phyloP scores from a whole-genome alignment of 2,888 invertebrate genomes.

The Folsomia manolachei region DNA sequence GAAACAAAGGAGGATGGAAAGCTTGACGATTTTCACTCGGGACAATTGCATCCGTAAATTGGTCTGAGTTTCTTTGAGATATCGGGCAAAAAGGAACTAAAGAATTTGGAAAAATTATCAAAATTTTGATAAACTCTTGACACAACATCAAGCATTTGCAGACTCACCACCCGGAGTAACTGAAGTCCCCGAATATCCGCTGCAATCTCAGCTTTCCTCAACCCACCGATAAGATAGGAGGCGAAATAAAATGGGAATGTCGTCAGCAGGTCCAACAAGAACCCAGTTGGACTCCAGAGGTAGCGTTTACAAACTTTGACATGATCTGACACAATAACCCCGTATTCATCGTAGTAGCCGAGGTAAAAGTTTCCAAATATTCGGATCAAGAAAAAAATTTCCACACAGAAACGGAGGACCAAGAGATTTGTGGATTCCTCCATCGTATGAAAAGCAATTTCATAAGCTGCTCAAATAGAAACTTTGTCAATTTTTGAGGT shows the following conservation, averaged over 20 bases:
- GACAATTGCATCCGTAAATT: constrained; percentile 42
- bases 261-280: constrained; percentile 38
- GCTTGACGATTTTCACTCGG: constrained; percentile 40
- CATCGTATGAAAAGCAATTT: constrained; percentile 36
- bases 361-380: constrained; percentile 46
- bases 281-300: constrained; percentile 27
- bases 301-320: constrained; percentile 33
- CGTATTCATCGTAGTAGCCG: constrained; percentile 37
- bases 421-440: background rate
- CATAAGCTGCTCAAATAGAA: constrained; percentile 33
- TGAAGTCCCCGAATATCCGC: constrained; percentile 37
- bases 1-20: constrained; percentile 45
- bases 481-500: no score
- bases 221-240: background rate
- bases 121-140: background rate
- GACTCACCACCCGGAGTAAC: constrained; percentile 38
- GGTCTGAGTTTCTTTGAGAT: constrained; percentile 40
- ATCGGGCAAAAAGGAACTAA: constrained; percentile 40
- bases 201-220: constrained; percentile 1
- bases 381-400: constrained; percentile 41
- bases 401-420: constrained; percentile 22
- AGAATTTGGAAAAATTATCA: background rate
- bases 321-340: constrained; percentile 27
- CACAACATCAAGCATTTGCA: background rate
- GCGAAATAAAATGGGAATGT: constrained; percentile 39